phyloP scores from a whole-genome alignment of 2,888 invertebrate genomes.

The Drosophila setosimentum region DNA sequence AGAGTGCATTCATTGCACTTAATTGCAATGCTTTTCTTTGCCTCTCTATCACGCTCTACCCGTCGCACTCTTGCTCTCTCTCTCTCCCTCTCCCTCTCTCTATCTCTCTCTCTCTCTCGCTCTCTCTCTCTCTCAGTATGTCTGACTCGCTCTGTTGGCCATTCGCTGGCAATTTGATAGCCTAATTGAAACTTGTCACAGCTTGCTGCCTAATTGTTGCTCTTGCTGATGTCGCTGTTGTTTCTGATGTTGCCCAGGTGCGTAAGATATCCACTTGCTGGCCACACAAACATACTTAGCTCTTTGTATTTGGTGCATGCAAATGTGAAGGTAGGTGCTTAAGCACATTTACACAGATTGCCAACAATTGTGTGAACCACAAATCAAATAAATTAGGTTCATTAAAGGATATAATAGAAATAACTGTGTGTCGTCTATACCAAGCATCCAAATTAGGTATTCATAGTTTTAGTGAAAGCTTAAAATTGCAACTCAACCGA shows the following conservation, averaged over 20 bases:
- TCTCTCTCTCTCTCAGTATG: neutral
- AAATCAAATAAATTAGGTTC: constrained; percentile 57
- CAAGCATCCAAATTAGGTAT: neutral
- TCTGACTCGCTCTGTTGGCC: constrained; percentile 22
- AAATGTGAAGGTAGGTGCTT: constrained; percentile 19
- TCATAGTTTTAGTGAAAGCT: neutral
- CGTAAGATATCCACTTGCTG: constrained; percentile 47
- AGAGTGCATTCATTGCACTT: constrained; percentile 68
- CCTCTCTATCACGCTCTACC: constrained; percentile 31
- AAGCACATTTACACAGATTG: neutral
- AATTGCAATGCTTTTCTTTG: constrained; percentile 62
- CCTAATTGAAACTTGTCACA: constrained; percentile 81
- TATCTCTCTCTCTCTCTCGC: constrained; percentile 21
- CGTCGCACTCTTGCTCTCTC: neutral
- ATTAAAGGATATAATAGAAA: constrained; percentile 47
- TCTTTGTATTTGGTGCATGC: constrained; percentile 9
- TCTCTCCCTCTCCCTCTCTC: neutral
- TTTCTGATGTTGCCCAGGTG: constrained; percentile 45
- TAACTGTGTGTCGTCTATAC: constrained; percentile 10
- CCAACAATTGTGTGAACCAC: constrained; percentile 27
- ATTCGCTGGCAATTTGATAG: constrained; percentile 66
- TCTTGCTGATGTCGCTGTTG: constrained; percentile 22
- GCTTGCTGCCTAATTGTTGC: constrained; percentile 58
- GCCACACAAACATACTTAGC: constrained; percentile 15
- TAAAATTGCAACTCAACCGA: neutral